Conservation (phyloP, 1,140 invertebrate genomes). For the Halesus radiatus region DNA sequence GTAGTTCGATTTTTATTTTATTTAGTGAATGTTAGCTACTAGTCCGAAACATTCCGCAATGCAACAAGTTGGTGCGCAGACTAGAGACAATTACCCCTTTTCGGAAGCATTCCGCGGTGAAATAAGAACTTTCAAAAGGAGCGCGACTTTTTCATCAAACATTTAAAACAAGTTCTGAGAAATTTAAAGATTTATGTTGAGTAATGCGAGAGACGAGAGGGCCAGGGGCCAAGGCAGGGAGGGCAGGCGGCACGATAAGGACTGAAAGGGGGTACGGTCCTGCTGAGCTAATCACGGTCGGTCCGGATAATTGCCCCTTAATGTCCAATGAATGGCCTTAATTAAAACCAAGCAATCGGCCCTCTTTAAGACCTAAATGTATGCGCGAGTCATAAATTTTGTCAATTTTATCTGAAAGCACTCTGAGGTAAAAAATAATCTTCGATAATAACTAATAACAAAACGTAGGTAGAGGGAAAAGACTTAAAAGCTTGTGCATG, state of each 20-base stretch:
- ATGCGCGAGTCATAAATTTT: slow-evolving; percentile 25
- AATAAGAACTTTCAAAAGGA: slow-evolving; percentile 18
- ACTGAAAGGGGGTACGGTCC: neutral
- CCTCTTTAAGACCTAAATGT: neutral
- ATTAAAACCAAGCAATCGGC: slow-evolving; percentile 12
- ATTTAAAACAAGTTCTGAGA: slow-evolving; percentile 14
- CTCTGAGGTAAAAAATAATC: neutral
- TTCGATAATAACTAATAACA: neutral
- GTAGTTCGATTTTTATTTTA: no score
- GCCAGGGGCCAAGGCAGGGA: neutral
- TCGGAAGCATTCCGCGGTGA: slow-evolving; percentile 14
- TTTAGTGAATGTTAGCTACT: no score
- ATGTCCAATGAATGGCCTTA: slow-evolving; percentile 8
- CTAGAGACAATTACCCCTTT: neutral
- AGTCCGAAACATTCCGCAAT: no score
- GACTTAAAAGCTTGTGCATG: neutral
- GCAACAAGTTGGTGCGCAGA: neutral
- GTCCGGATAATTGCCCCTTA: slow-evolving; percentile 10
- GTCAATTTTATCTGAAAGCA: slow-evolving; percentile 23
- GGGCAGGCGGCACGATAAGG: neutral
- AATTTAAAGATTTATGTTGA: slow-evolving; percentile 33
- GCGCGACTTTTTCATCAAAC: slow-evolving; percentile 8
- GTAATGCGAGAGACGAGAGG: neutral
- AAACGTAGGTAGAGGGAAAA: neutral
- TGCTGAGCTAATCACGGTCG: neutral